Evolutionary conservation across 2,113 vertebrate species (phyloP), one percentile per base, ranked within the genome.

Genomic region (Crotalus tigris): DNA sequence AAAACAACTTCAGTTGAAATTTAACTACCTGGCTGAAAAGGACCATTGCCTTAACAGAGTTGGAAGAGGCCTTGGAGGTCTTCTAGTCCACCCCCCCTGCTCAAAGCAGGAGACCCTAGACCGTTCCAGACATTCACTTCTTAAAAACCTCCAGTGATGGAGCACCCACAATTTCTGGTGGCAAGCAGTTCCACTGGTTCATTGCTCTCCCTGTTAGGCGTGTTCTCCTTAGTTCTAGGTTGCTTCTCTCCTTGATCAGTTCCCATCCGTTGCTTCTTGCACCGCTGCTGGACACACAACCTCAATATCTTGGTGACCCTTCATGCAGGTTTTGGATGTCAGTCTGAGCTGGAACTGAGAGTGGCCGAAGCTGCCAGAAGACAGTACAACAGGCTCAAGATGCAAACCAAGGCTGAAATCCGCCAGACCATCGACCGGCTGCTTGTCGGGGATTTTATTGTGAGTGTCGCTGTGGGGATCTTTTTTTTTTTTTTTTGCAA

Each of bases 341-440:
- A 99, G 86, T 99, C 99, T 8, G 99, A 99, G 93, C 97, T 99
- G n/a, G 99, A 99, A 95, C 92, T 99, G 49, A 97, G 98, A 97
- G 99, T 99, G 55, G 98, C 99, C 3, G 99, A 99, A 94, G 98
- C 99, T 94, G 99, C 99, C 15, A 98, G 99, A 94, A 98, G 98
- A 95, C 99, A 99, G 23, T 99, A 99, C 96, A 99, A 99, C 97
- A 99, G 98, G 93, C 98, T 99, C 95, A 99, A 99, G 97, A 99
- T 99, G 98, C 99, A 99, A 95, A 99, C 99, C 9, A 99, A 99
- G 94, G 98, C 98, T 10, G 99, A 99, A 96, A 99, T 99, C 95
- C 97, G 99, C 59, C 99, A 99, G 94, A 99, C 99, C 0, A 99
- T 99, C 0, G 99, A 99, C 92, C 99, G 99, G 51, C 97, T 99